Percentiles rank a stretch among this genome's conserved stretches.
Evolutionary conservation across 2,888 invertebrate genomes (phyloP).

Genomic region (Polydrusus tereticollis): DNA sequence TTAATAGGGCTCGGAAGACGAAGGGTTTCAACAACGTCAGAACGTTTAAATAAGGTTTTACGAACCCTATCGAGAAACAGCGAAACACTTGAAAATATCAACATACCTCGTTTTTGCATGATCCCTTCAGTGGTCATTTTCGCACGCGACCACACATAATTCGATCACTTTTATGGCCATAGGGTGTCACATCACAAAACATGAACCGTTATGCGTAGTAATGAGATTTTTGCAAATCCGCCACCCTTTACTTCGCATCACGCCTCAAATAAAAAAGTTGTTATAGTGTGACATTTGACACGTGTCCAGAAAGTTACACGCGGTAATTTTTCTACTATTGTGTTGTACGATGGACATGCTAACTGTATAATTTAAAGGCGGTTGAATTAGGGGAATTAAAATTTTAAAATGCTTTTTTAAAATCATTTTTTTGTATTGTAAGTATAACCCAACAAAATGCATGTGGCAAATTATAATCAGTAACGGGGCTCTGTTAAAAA

Average conservation of each 20-base stretch:
- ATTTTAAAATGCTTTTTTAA: background rate
- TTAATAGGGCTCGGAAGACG: no score
- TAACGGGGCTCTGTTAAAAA: no score
- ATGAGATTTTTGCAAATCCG: constrained; percentile 26
- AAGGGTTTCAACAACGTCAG: no score
- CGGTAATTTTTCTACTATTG: constrained; percentile 19
- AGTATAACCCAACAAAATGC: no score
- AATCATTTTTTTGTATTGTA: no score
- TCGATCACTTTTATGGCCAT: constrained; percentile 23
- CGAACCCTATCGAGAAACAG: no score
- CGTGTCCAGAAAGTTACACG: constrained; percentile 9
- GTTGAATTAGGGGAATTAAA: constrained; percentile 7
- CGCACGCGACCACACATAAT: constrained; percentile 24
- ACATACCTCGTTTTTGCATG: background rate
- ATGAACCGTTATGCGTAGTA: constrained; percentile 3
- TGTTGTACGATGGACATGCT: background rate
- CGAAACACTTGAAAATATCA: no score
- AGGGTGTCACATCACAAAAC: constrained; percentile 20
- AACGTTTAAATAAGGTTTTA: no score
- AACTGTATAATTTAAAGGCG: background rate
- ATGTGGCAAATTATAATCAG: no score
- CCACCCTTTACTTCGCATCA: constrained; percentile 20
- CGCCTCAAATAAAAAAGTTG: constrained; percentile 27
- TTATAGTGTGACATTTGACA: constrained; percentile 3
- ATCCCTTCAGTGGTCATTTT: constrained; percentile 1